phyloP scores from a whole-genome alignment of 2,113 vertebrate genomes.

The Scopus umbretta region DNA sequence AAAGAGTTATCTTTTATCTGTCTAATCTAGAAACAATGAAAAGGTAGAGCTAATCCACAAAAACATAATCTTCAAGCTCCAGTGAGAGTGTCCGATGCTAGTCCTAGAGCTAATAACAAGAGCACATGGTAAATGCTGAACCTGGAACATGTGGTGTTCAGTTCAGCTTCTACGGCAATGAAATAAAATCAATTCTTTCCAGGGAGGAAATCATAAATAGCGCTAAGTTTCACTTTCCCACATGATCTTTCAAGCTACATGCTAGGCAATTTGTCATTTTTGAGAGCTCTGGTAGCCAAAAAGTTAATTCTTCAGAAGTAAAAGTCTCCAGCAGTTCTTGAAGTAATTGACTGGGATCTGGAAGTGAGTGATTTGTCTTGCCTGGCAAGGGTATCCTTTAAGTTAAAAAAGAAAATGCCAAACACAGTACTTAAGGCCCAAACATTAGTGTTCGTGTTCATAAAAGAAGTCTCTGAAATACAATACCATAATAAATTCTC shows the following conservation, averaged over 20 bases:
- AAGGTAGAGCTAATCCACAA: background rate
- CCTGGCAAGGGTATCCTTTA: background rate
- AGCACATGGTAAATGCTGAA: background rate
- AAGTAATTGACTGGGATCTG: constrained; percentile 29
- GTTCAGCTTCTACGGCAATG: background rate
- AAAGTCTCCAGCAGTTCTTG: background rate
- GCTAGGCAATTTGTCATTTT: constrained; percentile 41
- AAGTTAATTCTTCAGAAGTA: constrained; percentile 54
- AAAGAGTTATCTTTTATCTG: background rate
- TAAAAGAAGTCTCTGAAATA: background rate
- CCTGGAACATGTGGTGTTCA: background rate
- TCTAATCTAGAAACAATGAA: background rate
- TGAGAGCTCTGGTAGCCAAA: constrained; percentile 33
- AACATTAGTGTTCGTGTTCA: background rate
- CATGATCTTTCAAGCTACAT: constrained; percentile 29
- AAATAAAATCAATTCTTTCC: constrained; percentile 47
- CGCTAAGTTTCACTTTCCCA: constrained; percentile 25
- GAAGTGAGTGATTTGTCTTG: constrained; percentile 28
- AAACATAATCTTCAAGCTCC: background rate
- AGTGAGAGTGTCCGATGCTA: background rate
- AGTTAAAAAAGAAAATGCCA: background rate
- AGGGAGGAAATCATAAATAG: constrained; percentile 45
- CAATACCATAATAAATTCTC: background rate
- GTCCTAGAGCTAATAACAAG: background rate
- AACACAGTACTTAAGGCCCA: background rate